Conservation (phyloP, 1,140 invertebrate species). For the Lepidurus apus region DNA sequence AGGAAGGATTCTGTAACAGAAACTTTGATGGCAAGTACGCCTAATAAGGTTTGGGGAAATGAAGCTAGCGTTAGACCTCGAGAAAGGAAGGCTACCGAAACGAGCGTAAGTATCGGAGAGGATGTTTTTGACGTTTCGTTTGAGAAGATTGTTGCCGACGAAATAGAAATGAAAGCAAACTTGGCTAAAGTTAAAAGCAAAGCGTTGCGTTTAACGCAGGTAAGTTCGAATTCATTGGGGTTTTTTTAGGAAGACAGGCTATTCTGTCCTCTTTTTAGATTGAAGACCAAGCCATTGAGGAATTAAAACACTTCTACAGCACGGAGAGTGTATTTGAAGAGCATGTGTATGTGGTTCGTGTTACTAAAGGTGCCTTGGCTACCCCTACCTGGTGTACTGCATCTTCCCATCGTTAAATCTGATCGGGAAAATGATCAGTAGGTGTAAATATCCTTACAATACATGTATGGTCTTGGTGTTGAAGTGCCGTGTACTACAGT, state of each 20-base stretch:
- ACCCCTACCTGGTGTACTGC: conserved; percentile 53
- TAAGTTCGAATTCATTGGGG: conserved; percentile 39
- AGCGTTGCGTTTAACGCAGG: conserved; percentile 58
- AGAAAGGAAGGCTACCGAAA: conserved; percentile 3
- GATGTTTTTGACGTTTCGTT: conserved; percentile 43
- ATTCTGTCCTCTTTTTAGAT: conserved; percentile 48
- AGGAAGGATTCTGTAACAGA: conserved; percentile 11
- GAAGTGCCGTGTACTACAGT: neutral
- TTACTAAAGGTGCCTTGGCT: conserved; percentile 46
- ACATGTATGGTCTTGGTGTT: neutral
- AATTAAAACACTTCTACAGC: conserved; percentile 60
- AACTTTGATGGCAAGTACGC: neutral
- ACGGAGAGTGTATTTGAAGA: conserved; percentile 55
- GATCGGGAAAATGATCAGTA: neutral
- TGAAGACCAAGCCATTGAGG: conserved; percentile 67
- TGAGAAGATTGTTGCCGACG: conserved; percentile 54
- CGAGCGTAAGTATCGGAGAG: neutral
- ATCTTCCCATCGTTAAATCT: conserved; percentile 2
- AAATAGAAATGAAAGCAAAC: conserved; percentile 56
- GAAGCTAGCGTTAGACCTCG: conserved; percentile 13
- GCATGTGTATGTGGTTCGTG: conserved; percentile 56
- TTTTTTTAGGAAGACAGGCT: conserved; percentile 24
- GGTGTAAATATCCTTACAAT: neutral
- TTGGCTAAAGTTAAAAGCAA: conserved; percentile 55
- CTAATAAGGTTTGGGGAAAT: neutral